Evolutionary conservation across 2,113 vertebrate species (phyloP).

Genomic region (Podocnemis expansa): DNA sequence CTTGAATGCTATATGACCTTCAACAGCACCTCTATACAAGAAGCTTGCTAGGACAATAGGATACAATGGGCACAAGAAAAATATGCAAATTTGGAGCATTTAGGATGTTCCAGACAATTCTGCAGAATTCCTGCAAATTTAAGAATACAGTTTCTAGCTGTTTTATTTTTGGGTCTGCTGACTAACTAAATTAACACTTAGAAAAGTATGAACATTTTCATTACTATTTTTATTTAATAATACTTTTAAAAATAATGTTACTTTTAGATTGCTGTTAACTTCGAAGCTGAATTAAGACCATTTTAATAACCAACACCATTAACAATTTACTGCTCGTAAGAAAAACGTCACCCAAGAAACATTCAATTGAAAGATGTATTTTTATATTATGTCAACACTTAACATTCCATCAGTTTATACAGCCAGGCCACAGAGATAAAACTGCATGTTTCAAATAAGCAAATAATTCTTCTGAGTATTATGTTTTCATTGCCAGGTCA

Average conservation of each 20-base stretch:
- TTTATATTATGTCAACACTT: background rate
- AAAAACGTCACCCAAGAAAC: background rate
- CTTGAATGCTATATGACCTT: background rate
- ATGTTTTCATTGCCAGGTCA: background rate
- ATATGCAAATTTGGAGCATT: background rate
- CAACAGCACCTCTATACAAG: background rate
- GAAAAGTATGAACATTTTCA: background rate
- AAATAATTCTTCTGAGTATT: background rate
- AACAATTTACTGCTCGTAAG: background rate
- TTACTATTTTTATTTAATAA: background rate
- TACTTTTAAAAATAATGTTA: background rate
- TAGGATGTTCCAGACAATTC: background rate
- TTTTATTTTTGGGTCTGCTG: background rate
- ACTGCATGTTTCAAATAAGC: background rate
- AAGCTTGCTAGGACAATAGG: background rate
- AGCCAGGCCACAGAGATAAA: background rate
- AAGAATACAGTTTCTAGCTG: rapidly evolving
- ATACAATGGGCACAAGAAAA: background rate
- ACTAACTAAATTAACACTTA: background rate
- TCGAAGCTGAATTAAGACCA: background rate
- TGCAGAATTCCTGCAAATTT: background rate
- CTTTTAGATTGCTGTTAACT: background rate
- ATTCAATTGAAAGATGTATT: background rate
- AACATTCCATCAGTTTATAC: background rate
- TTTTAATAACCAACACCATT: background rate